Base-by-base conservation (phyloP, 2,113 vertebrate genomes). In the Apodemus sylvaticus region DNA sequence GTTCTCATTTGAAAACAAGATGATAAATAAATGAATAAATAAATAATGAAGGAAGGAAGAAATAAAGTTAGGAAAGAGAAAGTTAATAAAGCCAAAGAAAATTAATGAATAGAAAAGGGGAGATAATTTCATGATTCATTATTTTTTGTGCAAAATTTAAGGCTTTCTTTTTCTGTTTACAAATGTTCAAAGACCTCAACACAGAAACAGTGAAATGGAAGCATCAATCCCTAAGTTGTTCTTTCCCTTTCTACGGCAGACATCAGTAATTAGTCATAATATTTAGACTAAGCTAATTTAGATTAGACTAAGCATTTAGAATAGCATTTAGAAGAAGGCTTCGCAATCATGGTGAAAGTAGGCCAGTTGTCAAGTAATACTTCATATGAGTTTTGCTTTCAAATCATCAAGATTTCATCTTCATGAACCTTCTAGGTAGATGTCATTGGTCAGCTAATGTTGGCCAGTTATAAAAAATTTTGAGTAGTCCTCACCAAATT, bases 211-310 rank as follows among this genome's bases (percentile, higher is more conserved):
- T 34, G 45, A 48, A 31, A n/a, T 1, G 6, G 24, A 78, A 70
- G 6, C 4, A 11, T 24, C 0, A 10, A 29, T 8, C 20, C 1
- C 10, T 12, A 3, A 24, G 26, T 1, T 5, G 0, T 36, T 34
- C 3, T 71, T 66, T 45, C 70, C 17, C 2, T 29, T 2, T 17
- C 14, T 45, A 7, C 26, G 26, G 55, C 9, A 81, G 51, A 64
- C 60, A 51, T 78, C 13, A 22, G 16, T 24, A 24, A 70, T 53
- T 7, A 14, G 29, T 51, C 45, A 7, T 4, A 2, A 1, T 22
- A 34, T 87, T 74, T 58, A 39, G 20, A 55, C 19, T 17, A 34
- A 79, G 9, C 34, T 70, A n/a, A 48, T 48, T 48, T 48, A 48
- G 45, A 48, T 7, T 48, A 7, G 45, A 48, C 3, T 48, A 48